Evolutionary conservation across 2,113 vertebrate genomes (phyloP).

Genomic region (Eclectus roratus): DNA sequence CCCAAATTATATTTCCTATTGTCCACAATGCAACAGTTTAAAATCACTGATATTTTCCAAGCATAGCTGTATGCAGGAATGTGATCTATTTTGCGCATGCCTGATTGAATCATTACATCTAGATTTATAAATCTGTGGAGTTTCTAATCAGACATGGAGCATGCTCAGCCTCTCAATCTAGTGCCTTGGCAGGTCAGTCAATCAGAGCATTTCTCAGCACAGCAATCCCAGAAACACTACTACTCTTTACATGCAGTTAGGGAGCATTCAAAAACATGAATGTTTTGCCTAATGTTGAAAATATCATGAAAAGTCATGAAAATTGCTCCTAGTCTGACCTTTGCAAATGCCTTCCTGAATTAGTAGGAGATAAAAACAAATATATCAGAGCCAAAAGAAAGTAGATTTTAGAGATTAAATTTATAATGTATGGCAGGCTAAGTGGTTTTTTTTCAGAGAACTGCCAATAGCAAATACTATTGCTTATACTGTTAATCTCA

Average conservation of each 20-base stretch:
- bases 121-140: constrained; percentile 24
- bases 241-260: not conserved
- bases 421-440: not conserved
- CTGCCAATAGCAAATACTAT: not conserved
- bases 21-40: not conserved
- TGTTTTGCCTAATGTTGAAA: not conserved
- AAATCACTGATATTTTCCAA: constrained; percentile 16
- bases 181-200: constrained; percentile 27
- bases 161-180: not conserved
- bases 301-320: not conserved
- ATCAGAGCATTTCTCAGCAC: not conserved
- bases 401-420: not conserved
- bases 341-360: not conserved
- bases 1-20: not conserved
- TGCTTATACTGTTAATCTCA: not conserved
- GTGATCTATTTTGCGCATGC: not conserved
- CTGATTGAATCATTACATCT: constrained; percentile 16
- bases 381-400: not conserved
- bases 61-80: not conserved
- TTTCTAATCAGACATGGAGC: constrained; percentile 7
- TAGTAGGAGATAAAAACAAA: not conserved
- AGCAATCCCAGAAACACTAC: not conserved
- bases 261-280: not conserved
- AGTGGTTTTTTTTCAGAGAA: not conserved
- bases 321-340: constrained; percentile 13